phyloP scores from a whole-genome alignment of 2,888 invertebrate species.

The Galerucella calmariensis region DNA sequence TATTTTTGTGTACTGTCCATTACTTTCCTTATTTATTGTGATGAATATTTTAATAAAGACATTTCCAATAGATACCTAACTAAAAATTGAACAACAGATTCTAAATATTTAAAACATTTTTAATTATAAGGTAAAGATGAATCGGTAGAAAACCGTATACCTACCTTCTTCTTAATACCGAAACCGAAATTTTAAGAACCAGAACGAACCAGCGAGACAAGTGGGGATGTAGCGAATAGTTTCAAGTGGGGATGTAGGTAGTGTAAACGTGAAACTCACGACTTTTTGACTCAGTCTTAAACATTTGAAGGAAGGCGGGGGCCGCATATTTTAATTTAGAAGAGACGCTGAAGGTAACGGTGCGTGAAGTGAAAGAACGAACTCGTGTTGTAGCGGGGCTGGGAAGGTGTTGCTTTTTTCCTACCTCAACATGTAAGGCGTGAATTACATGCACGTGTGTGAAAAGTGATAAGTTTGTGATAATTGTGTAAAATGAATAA shows the following conservation, averaged over 20 bases:
- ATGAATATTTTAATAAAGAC: not conserved
- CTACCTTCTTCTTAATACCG: slow-evolving; percentile 2
- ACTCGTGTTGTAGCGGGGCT: not conserved
- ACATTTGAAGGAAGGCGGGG: not conserved
- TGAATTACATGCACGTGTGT: slow-evolving; percentile 7
- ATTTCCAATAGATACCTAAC: not conserved
- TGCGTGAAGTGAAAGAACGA: not conserved
- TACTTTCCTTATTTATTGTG: not conserved
- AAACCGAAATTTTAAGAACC: slow-evolving; percentile 8
- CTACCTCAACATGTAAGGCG: slow-evolving; percentile 7
- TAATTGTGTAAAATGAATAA: slow-evolving; percentile 2
- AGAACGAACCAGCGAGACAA: slow-evolving; percentile 1
- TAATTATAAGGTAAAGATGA: slow-evolving; percentile 2
- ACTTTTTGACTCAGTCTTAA: slow-evolving; percentile 10
- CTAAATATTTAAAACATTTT: slow-evolving; percentile 3
- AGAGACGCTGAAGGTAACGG: not conserved
- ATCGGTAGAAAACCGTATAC: not conserved
- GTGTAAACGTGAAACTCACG: slow-evolving; percentile 9
- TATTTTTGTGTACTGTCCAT: not conserved
- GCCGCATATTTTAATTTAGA: not conserved
- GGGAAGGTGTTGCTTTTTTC: not conserved
- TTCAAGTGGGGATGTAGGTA: slow-evolving; percentile 4
- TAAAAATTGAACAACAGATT: not conserved
- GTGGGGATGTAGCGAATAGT: slow-evolving; percentile 9
- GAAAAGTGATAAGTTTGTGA: slow-evolving; percentile 5